Conservation (phyloP, 2,113 vertebrate genomes). For the Pipa parva region DNA sequence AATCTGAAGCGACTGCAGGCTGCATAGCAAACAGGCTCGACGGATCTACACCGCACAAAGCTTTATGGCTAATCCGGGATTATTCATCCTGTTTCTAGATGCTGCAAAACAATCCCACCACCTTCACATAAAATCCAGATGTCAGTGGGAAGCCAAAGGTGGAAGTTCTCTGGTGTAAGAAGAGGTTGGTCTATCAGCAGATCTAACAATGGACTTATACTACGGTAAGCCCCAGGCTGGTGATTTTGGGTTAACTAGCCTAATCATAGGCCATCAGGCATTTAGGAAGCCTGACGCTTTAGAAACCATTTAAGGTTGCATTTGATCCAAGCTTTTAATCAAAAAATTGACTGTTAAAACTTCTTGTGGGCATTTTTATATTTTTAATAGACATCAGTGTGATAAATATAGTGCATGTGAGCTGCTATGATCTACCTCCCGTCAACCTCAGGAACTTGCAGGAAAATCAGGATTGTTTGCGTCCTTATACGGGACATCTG, state of each 20-base stretch:
- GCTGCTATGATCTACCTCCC: constrained; percentile 6
- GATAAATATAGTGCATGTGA: neutral
- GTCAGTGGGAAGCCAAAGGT: neutral
- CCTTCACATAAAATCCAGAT: too few species aligned
- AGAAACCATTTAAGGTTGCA: neutral
- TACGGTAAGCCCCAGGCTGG: neutral
- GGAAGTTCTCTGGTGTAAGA: neutral
- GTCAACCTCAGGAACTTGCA: constrained; percentile 1
- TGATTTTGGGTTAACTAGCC: neutral
- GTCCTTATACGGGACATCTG: constrained; percentile 14
- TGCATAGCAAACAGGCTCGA: too few species aligned
- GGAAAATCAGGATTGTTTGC: constrained; percentile 11
- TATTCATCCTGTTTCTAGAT: too few species aligned
- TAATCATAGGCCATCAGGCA: too few species aligned
- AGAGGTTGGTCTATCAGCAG: neutral
- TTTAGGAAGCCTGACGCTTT: too few species aligned
- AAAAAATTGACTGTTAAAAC: neutral
- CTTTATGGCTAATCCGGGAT: too few species aligned
- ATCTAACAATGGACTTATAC: too few species aligned
- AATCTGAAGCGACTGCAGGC: too few species aligned
- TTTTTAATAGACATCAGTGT: neutral
- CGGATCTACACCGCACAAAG: too few species aligned
- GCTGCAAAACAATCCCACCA: too few species aligned
- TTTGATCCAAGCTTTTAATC: neutral
- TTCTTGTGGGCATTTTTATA: neutral